Base-by-base conservation (phyloP, 2,888 invertebrate genomes). In the Microctonus hyperodae region DNA sequence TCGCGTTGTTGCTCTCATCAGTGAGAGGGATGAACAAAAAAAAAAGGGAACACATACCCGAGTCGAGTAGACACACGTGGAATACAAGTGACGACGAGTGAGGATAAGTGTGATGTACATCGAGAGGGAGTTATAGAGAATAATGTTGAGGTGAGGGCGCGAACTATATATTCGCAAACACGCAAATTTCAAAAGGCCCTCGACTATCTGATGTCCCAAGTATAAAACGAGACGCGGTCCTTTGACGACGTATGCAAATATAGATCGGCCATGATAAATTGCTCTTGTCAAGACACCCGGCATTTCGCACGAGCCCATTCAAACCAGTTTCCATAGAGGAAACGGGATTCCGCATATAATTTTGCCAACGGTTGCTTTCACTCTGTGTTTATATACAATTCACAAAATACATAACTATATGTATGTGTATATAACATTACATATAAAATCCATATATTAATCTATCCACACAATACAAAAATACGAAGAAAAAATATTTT, bases 181-280 rank as follows among this genome's bases (percentile, higher is more conserved):
- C 81, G 81, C 80, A 78, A 82, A 82, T 82, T 82, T 82, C 79
- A 82, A 82, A 83, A 83, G 83, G 78, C 79, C 80, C 83, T 83
- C 81, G 79, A 82, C 81, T 83, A 79, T 81, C 80, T 81, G 82
- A 82, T 83, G 82, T 81, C 79, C 78, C 77, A 74, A 73, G 74
- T 77, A 78, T 79, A 78, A 80, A n/a, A 74, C 78, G 81, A 79
- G 72, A 55, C 64, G 73, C 70, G 73, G 78, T 79, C 79, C 81
- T 82, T 82, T 80, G 81, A 82, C 81, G 80, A 82, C 80, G 79
- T 82, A 83, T 83, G 83, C 83, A 83, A 82, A 83, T 82, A 83
- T 78, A 83, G 83, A 83, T 83, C 81, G 83, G 81, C 79, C 79
- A 81, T 83, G 83, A 83, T 83, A 83, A 83, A 83, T 83, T 83